Conservation (phyloP, 2,888 invertebrate genomes). For the Operophtera brumata region DNA sequence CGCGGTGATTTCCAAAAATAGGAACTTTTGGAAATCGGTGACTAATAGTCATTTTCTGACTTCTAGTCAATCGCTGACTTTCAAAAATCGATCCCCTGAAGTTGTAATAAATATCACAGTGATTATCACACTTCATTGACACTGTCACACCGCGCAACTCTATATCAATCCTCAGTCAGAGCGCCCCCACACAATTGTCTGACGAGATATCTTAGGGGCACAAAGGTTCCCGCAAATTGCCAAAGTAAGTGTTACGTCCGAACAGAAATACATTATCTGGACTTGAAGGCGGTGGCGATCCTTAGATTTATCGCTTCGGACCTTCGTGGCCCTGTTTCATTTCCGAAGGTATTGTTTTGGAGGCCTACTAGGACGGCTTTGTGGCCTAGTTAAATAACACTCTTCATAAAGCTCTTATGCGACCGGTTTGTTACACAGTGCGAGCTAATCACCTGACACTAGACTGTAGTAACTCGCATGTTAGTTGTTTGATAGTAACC, state of each 20-base stretch:
- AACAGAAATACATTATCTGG: conserved; percentile 80
- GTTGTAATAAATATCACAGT: background rate
- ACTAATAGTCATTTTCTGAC: too few relatives aligned
- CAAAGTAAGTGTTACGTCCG: conserved; percentile 79
- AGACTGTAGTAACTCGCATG: too few relatives aligned
- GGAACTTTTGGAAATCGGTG: too few relatives aligned
- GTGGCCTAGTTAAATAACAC: background rate
- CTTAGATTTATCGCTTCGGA: conserved; percentile 67
- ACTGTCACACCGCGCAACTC: conserved; percentile 38
- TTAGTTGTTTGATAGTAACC: too few relatives aligned
- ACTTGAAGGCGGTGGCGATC: conserved; percentile 63
- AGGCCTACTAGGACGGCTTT: conserved; percentile 6
- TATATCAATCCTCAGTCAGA: conserved; percentile 42
- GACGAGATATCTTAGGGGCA: conserved; percentile 79
- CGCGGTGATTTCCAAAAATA: too few relatives aligned
- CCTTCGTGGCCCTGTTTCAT: conserved; percentile 58
- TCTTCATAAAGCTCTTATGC: background rate
- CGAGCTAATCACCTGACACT: too few relatives aligned
- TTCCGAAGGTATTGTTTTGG: conserved; percentile 51
- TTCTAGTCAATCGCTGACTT: too few relatives aligned
- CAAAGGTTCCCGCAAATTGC: conserved; percentile 80
- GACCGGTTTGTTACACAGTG: too few relatives aligned
- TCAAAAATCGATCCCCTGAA: too few relatives aligned
- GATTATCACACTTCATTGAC: conserved; percentile 1
- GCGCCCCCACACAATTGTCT: conserved; percentile 70